These are phyloP conservation scores for Staurois parvus DNA, from an alignment of 2,797 vertebrate species.

Conservation along the genomic window DNA sequence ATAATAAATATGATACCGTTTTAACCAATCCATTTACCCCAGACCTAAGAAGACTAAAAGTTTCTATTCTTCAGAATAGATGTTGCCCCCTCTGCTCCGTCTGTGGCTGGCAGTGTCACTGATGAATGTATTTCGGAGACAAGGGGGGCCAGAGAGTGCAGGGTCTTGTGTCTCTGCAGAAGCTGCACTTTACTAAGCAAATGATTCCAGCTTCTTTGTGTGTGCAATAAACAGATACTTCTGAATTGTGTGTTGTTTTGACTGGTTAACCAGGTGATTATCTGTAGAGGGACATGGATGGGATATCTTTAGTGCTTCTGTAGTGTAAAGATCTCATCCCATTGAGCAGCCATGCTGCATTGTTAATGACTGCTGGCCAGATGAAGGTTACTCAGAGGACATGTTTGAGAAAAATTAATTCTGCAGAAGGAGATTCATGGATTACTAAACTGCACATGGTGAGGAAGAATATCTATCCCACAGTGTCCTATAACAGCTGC, in stretches of 20 bases:
- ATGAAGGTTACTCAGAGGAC: constrained; percentile 51
- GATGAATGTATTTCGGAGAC: constrained; percentile 61
- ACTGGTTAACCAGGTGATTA: constrained; percentile 34
- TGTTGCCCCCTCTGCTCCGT: constrained; percentile 20
- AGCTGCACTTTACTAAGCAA: constrained; percentile 61
- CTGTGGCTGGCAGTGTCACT: constrained; percentile 44
- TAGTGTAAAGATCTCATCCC: not conserved
- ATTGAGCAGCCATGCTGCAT: constrained; percentile 20
- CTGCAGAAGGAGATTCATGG: not conserved
- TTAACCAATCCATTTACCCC: not conserved
- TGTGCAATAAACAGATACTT: constrained; percentile 62
- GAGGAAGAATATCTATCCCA: too few species aligned
- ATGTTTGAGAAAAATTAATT: not conserved
- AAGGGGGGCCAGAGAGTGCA: constrained; percentile 13
- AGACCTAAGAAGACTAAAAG: not conserved
- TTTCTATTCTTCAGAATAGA: constrained; percentile 31
- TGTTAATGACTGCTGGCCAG: constrained; percentile 16
- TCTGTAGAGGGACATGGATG: constrained; percentile 1
- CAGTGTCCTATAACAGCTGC: too few species aligned
- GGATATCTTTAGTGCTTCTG: not conserved
- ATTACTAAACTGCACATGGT: not conserved
- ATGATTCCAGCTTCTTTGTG: constrained; percentile 62
- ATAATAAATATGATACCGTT: constrained; percentile 21
- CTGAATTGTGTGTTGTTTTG: constrained; percentile 42
- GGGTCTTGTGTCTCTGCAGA: constrained; percentile 49